Conservation (phyloP, 1,140 invertebrate genomes). For the Lepidurus couesii region DNA sequence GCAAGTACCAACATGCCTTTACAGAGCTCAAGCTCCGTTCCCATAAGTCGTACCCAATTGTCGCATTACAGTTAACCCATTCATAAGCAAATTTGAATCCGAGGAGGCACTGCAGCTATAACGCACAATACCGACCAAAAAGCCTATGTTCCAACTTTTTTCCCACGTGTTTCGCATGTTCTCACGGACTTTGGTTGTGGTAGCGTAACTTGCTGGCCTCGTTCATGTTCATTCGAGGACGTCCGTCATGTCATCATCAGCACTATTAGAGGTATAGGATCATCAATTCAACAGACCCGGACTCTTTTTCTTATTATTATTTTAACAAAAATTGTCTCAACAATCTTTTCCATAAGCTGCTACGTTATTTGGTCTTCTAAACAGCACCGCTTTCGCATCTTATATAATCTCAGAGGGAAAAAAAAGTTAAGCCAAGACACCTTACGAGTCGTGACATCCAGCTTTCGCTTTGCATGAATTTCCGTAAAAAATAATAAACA, state of each 20-base stretch:
- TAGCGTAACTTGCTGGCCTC: slow-evolving; percentile 2
- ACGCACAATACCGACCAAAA: too few species aligned
- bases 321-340: neutral
- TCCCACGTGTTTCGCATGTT: slow-evolving; percentile 18
- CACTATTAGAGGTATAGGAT: neutral
- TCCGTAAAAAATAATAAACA: neutral
- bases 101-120: too few species aligned
- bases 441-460: neutral
- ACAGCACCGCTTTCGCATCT: neutral
- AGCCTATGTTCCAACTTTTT: neutral
- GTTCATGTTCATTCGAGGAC: neutral
- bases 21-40: neutral
- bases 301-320: neutral
- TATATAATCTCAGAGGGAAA: neutral
- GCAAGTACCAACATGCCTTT: neutral
- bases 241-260: neutral
- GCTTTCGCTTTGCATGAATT: neutral
- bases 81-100: slow-evolving; percentile 1
- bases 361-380: neutral
- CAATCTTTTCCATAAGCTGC: neutral
- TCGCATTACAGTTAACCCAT: neutral
- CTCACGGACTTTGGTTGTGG: slow-evolving; percentile 11
- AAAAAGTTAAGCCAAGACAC: neutral
- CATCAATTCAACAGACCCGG: neutral
- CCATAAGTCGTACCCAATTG: neutral